These are phyloP conservation scores for Psittacula derbiana DNA, from an alignment of 2,797 vertebrate species.

Conservation along the genomic window DNA sequence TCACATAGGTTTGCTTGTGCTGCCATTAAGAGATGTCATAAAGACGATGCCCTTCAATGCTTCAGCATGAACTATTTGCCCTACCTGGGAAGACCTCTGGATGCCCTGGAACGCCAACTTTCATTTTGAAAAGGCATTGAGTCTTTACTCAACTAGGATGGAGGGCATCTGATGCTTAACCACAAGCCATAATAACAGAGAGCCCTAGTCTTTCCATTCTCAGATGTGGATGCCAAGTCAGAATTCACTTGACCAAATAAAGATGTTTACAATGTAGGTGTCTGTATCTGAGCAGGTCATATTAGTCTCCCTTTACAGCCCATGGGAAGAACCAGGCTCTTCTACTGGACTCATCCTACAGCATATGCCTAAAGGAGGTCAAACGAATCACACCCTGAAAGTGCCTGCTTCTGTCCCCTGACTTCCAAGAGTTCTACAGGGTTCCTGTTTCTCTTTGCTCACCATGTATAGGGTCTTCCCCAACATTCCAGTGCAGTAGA, in stretches of 20 bases:
- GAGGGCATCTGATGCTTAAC: slow-evolving; percentile 32
- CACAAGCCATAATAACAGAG: slow-evolving; percentile 53
- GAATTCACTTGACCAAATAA: slow-evolving; percentile 19
- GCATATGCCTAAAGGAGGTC: slow-evolving; percentile 32
- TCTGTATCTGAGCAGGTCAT: slow-evolving; percentile 43
- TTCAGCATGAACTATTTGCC: not conserved
- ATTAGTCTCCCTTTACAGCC: not conserved
- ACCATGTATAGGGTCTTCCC: not conserved
- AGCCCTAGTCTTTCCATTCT: not conserved
- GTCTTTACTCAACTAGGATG: slow-evolving; percentile 4
- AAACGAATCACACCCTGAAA: not conserved
- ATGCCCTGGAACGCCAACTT: not conserved
- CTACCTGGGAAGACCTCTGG: not conserved
- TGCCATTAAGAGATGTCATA: not conserved
- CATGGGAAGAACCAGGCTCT: not conserved
- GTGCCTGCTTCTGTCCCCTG: not conserved
- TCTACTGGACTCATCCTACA: not conserved
- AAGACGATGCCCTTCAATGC: rapidly evolving
- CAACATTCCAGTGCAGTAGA: not conserved
- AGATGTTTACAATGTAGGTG: slow-evolving; percentile 35
- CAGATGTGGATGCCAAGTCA: slow-evolving; percentile 43
- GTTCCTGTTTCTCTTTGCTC: not conserved
- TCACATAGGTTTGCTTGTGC: not conserved
- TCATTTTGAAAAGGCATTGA: not conserved
- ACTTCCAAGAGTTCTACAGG: not conserved